Base-by-base conservation (phyloP, 2,888 invertebrate species). In the Meiosimyza platycephala region DNA sequence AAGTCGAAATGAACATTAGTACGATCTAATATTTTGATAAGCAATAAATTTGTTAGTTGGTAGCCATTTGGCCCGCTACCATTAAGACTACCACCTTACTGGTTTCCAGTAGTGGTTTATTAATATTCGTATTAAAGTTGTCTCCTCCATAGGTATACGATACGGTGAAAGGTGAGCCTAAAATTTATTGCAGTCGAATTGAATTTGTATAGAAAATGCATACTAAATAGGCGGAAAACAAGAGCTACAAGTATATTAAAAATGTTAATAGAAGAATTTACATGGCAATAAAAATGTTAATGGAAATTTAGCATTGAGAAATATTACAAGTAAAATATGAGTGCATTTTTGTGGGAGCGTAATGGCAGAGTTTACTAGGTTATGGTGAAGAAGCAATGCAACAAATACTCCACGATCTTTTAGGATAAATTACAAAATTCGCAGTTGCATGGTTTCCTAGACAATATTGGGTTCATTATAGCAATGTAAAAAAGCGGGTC, bases 11-110 rank as follows among this genome's bases (percentile, higher is more conserved):
- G 33, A 60, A 60, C 69, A 69, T 69, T 69, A 51, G 51, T 16
- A 40, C 69, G 60, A 69, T 69, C 69, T 69, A 60, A 69, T 69
- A 69, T 51, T 60, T 60, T 51, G 69, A 69, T 69, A 69, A 69
- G 50, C n/a, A 51, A 47, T 50, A 51, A 33, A 60, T 69, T 28
- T 52, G 51, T 59, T 62, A 15, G 28, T 52, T 69, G 69, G 69
- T 69, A 51, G 50, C 67, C 15, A 47, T 16, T 33, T 16, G 40
- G 40, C 40, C 40, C 40, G 13, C 51, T 52, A 28, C 22, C 50
- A 64, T 9, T 33, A 1, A n/a, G 40, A n/a, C 28, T 33, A 12
- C 64, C 22, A 50, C 40, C 40, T 40, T 40, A 40, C 40, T 40
- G 40, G 50, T 28, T 51, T 51, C 22, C 64, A 65, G 64, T 65